Conservation (phyloP, 2,113 vertebrate genomes). For the Grus americana region DNA sequence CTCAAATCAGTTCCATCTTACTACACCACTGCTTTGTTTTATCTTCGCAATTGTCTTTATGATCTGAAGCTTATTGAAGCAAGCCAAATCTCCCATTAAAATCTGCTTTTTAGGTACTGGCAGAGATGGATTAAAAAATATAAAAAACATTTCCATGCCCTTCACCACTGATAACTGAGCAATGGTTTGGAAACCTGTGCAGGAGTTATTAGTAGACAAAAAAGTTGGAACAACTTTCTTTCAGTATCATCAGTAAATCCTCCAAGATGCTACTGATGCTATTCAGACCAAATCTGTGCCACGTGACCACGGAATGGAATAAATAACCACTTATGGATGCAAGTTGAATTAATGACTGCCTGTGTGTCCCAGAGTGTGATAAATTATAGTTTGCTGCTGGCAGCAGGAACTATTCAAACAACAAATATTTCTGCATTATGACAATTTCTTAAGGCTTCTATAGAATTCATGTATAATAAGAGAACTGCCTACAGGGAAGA, state of each 20-base stretch:
- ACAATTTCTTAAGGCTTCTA: constrained; percentile 4
- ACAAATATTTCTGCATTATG: constrained; percentile 45
- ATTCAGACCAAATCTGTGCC: neutral
- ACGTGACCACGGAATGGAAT: neutral
- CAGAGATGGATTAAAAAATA: neutral
- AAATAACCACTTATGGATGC: neutral
- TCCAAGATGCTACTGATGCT: neutral
- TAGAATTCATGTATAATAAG: neutral
- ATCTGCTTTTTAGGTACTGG: neutral
- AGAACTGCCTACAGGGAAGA: constrained; percentile 32
- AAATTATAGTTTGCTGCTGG: constrained; percentile 33
- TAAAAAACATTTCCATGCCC: neutral
- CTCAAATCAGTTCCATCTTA: neutral
- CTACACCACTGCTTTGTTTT: neutral
- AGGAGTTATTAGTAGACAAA: neutral
- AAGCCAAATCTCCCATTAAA: neutral
- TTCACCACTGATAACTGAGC: neutral
- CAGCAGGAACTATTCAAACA: constrained; percentile 32
- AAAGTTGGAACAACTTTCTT: neutral
- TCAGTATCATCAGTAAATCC: neutral
- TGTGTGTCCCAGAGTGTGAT: neutral
- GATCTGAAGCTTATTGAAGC: neutral
- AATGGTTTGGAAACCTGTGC: neutral
- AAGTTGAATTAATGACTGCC: constrained; percentile 34
- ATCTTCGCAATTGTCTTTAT: neutral